Conservation (phyloP, 2,113 vertebrate species). For the Ancistrus triradiatus region DNA sequence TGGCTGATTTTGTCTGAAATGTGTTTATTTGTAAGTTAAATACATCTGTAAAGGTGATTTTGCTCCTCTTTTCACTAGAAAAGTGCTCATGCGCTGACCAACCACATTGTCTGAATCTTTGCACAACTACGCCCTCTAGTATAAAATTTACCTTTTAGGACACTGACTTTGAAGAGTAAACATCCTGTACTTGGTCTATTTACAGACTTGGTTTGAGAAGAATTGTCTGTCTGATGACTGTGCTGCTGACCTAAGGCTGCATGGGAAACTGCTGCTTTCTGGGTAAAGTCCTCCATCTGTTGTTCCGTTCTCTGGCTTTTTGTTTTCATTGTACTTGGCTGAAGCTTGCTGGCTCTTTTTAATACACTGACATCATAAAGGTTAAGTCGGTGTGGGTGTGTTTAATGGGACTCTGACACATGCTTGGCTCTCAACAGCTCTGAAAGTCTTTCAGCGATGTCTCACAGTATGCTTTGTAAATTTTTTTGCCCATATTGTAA, state of each 20-base stretch:
- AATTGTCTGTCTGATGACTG: slow-evolving; percentile 96
- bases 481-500: no score
- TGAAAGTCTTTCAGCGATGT: no score
- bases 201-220: slow-evolving; percentile 93
- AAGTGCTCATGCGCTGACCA: slow-evolving; percentile 5
- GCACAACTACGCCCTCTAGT: slow-evolving; percentile 62
- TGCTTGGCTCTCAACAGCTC: no score
- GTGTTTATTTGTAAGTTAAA: no score
- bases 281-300: slow-evolving; percentile 67
- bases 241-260: slow-evolving; percentile 86
- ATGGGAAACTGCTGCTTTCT: slow-evolving; percentile 83
- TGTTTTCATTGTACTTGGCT: background rate
- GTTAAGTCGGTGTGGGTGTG: no score
- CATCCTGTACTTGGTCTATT: slow-evolving; percentile 51
- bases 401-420: no score
- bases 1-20: no score
- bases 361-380: slow-evolving; percentile 53
- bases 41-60: no score
- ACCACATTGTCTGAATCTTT: slow-evolving; percentile 22
- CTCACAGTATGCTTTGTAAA: no score
- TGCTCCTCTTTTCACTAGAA: no score
- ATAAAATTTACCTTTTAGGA: slow-evolving; percentile 14
- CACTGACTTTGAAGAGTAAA: slow-evolving; percentile 49
- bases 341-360: no score
- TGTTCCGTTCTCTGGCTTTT: slow-evolving; percentile 24